phyloP scores from a whole-genome alignment of 1,140 invertebrate species.

The Drosophila miranda region DNA sequence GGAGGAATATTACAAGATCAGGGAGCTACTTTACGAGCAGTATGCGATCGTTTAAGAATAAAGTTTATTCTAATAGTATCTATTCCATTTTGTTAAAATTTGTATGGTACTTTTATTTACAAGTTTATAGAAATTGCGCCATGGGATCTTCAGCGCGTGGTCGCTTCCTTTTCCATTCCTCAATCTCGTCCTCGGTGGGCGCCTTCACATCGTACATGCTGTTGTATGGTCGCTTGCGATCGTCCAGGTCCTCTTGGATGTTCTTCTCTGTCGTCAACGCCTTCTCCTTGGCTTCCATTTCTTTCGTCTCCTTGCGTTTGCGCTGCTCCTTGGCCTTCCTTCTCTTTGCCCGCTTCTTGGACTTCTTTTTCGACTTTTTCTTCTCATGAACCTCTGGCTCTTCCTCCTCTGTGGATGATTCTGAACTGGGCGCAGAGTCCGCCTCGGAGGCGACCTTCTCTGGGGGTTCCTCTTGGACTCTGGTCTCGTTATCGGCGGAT shows the following conservation, averaged over 20 bases:
- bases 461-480: constrained; percentile 1
- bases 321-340: constrained; percentile 83
- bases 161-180: constrained; percentile 95
- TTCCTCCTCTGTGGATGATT: constrained; percentile 64
- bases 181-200: constrained; percentile 95
- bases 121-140: constrained; percentile 86
- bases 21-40: constrained; percentile 97
- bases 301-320: constrained; percentile 80
- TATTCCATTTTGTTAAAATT: neutral
- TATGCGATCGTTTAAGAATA: constrained; percentile 95
- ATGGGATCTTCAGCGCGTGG: constrained; percentile 95
- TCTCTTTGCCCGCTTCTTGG: constrained; percentile 86
- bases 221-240: constrained; percentile 95
- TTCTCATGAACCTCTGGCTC: constrained; percentile 64
- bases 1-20: constrained; percentile 97
- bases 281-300: constrained; percentile 82
- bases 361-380: constrained; percentile 88
- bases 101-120: constrained; percentile 2
- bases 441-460: constrained; percentile 69
- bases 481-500: constrained; percentile 1
- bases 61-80: constrained; percentile 4
- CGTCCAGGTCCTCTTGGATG: constrained; percentile 87
- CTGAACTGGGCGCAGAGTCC: constrained; percentile 61
- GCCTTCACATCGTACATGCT: constrained; percentile 92
- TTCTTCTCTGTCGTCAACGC: constrained; percentile 84